phyloP scores from a whole-genome alignment of 2,113 vertebrate genomes.

The Mungos mungo region DNA sequence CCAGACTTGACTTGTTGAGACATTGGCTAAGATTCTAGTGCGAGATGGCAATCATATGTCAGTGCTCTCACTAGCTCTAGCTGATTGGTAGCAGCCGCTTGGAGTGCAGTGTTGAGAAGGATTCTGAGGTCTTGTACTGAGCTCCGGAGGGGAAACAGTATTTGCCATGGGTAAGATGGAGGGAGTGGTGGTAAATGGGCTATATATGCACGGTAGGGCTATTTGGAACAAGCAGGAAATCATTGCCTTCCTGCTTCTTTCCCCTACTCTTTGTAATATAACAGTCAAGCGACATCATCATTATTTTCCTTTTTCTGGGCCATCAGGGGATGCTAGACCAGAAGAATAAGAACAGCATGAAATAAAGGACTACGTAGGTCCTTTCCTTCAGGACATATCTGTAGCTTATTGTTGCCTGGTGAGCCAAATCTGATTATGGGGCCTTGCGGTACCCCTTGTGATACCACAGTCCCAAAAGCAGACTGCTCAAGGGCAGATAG shows the following conservation, averaged over 20 bases:
- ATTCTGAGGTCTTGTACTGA: not conserved
- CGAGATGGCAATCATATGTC: not conserved
- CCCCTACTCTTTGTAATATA: not conserved
- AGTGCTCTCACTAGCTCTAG: not conserved
- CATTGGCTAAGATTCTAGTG: not conserved
- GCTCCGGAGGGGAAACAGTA: not conserved
- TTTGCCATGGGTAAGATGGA: not conserved
- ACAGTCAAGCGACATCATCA: not conserved
- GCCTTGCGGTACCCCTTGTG: slow-evolving; percentile 19
- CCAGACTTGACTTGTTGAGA: slow-evolving; percentile 3
- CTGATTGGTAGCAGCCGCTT: not conserved
- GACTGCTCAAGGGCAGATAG: not conserved
- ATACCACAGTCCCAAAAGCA: slow-evolving; percentile 44
- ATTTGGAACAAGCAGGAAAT: not conserved
- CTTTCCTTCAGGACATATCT: slow-evolving; percentile 17
- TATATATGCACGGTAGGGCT: not conserved
- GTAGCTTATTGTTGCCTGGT: not conserved
- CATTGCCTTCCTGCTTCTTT: slow-evolving; percentile 18
- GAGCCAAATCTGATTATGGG: not conserved
- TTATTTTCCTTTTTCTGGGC: not conserved
- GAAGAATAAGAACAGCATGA: not conserved
- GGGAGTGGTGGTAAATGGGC: not conserved
- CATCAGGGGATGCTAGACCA: not conserved
- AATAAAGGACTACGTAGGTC: slow-evolving; percentile 23
- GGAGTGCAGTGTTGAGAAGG: not conserved